phyloP scores from a whole-genome alignment of 2,797 vertebrate species.

The Oreochromis mossambicus region DNA sequence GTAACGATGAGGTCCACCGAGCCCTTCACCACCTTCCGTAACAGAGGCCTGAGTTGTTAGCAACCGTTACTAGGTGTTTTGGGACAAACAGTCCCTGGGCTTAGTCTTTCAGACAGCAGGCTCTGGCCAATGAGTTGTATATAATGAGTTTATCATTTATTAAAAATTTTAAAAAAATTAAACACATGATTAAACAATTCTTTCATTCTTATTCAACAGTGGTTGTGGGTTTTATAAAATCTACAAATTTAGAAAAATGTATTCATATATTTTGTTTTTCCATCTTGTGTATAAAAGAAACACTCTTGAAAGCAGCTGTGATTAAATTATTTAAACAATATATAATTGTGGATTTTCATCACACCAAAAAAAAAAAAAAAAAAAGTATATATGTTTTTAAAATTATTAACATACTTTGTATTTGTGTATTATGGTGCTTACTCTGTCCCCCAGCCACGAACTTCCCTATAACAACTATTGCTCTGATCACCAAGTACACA shows the following conservation, averaged over 20 bases:
- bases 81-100: not conserved
- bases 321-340: not conserved
- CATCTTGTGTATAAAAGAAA: not conserved
- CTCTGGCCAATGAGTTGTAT: not conserved
- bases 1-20: not conserved
- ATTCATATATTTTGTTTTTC: not conserved
- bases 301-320: not conserved
- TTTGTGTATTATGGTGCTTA: not conserved
- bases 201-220: not conserved
- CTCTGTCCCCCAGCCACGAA: not conserved
- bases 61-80: slow-evolving; percentile 63
- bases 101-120: not conserved
- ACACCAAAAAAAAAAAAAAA: not conserved
- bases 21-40: not conserved
- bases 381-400: not conserved
- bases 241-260: not conserved
- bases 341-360: not conserved
- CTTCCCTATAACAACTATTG: not conserved
- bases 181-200: not conserved
- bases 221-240: not conserved
- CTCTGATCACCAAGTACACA: not conserved
- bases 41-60: slow-evolving; percentile 67
- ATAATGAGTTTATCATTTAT: not conserved
- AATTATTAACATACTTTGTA: not conserved
- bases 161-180: not conserved